Conservation (phyloP, 2,888 invertebrate genomes). For the Leptopterna dolabrata region DNA sequence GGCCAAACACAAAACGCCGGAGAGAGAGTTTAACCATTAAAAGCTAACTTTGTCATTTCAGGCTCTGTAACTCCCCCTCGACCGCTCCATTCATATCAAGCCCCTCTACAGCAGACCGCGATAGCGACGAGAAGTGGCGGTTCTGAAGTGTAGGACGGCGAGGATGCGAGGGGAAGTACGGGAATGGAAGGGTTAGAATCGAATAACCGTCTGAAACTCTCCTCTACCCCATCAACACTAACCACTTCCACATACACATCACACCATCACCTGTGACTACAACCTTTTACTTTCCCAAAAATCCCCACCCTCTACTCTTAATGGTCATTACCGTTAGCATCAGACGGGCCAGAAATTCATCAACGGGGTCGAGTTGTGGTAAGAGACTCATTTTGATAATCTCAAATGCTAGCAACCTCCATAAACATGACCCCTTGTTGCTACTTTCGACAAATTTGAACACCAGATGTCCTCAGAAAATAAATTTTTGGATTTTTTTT, state of each 20-base stretch:
- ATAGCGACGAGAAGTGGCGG: neutral
- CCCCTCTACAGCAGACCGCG: constrained; percentile 19
- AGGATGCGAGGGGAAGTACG: neutral
- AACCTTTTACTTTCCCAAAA: neutral
- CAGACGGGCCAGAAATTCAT: neutral
- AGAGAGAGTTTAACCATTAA: neutral
- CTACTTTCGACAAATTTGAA: no score
- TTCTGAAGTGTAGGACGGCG: neutral
- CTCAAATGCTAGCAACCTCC: no score
- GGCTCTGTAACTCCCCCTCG: neutral
- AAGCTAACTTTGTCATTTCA: neutral
- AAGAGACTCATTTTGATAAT: no score
- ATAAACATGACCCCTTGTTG: no score
- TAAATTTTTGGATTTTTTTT: no score
- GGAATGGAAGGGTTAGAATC: neutral
- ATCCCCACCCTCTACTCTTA: neutral
- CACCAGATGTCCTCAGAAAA: no score
- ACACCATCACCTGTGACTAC: neutral
- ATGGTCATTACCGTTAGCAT: neutral
- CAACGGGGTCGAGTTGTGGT: neutral
- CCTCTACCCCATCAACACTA: neutral
- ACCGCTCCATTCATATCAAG: neutral
- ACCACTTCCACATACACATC: neutral
- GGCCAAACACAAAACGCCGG: neutral
- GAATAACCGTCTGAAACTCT: neutral